Evolutionary conservation across 2,888 invertebrate genomes (phyloP).

Genomic region (Argyresthia albistria): DNA sequence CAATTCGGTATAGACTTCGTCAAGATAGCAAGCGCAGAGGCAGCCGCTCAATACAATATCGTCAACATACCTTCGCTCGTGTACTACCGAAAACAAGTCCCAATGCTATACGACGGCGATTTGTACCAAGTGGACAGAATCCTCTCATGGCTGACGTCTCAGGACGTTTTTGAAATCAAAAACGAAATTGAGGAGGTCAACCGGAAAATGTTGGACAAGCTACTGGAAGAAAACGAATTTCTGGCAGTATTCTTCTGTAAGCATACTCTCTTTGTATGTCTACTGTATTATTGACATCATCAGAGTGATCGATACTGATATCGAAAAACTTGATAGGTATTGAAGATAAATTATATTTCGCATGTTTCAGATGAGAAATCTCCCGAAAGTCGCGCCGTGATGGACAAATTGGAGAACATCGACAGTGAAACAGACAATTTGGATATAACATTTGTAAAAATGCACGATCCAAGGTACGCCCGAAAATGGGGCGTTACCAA

Average conservation of each 20-base stretch:
- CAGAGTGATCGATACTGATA: neutral
- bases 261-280: slow-evolving; percentile 33
- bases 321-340: neutral
- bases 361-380: slow-evolving; percentile 81
- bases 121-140: slow-evolving; percentile 89
- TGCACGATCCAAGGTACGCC: slow-evolving; percentile 92
- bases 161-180: slow-evolving; percentile 95
- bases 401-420: slow-evolving; percentile 91
- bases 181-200: slow-evolving; percentile 98
- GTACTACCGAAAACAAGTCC: slow-evolving; percentile 87
- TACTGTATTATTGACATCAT: neutral
- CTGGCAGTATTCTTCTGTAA: slow-evolving; percentile 96
- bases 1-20: slow-evolving; percentile 95
- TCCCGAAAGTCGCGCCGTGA: slow-evolving; percentile 85
- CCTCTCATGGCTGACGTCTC: slow-evolving; percentile 91
- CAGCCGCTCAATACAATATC: slow-evolving; percentile 86
- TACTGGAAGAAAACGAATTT: slow-evolving; percentile 95
- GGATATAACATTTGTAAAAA: slow-evolving; percentile 95
- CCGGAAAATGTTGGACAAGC: slow-evolving; percentile 95
- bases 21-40: slow-evolving; percentile 87
- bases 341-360: neutral
- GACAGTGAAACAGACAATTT: slow-evolving; percentile 96
- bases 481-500: slow-evolving; percentile 95
- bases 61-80: slow-evolving; percentile 89
- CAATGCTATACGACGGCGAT: slow-evolving; percentile 92